Evolutionary conservation across 64 coral and sea anemone species (phyloP).

Genomic region (Montipora cactus): DNA sequence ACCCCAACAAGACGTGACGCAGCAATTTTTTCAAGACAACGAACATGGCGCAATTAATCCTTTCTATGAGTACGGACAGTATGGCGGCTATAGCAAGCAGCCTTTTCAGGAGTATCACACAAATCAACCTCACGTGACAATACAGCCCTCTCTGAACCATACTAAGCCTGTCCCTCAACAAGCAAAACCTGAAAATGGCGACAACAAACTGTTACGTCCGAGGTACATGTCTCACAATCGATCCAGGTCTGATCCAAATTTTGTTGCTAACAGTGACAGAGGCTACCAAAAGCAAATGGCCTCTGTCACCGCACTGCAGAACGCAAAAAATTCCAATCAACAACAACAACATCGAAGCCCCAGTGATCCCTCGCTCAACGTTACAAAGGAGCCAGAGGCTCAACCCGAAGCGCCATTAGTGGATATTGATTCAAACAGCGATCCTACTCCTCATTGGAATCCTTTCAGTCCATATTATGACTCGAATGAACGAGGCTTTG

Average conservation of each 20-base stretch:
- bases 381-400: background rate
- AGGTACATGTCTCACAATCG: slow-evolving; percentile 63
- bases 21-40: slow-evolving; percentile 13
- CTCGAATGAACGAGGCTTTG: slow-evolving; percentile 40
- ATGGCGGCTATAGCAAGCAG: background rate
- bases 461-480: slow-evolving; percentile 77
- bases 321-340: background rate
- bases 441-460: slow-evolving; percentile 61
- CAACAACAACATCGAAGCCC: slow-evolving; percentile 50
- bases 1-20: background rate
- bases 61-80: slow-evolving; percentile 25
- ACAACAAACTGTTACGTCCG: slow-evolving; percentile 42
- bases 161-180: background rate
- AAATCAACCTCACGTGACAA: background rate
- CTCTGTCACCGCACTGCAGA: background rate
- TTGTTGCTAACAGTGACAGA: slow-evolving; percentile 6
- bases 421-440: slow-evolving; percentile 25
- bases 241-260: slow-evolving; percentile 64
- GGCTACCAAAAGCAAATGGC: background rate
- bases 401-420: slow-evolving; percentile 27
- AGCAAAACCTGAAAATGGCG: background rate
- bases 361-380: slow-evolving; percentile 69
- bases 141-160: background rate
- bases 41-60: slow-evolving; percentile 49
- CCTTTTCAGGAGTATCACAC: background rate